A percentile compares a stretch with the other conserved stretches of the same genome.
Evolutionary conservation across 1,140 invertebrate species (phyloP).

Genomic region (Ruditapes philippinarum): DNA sequence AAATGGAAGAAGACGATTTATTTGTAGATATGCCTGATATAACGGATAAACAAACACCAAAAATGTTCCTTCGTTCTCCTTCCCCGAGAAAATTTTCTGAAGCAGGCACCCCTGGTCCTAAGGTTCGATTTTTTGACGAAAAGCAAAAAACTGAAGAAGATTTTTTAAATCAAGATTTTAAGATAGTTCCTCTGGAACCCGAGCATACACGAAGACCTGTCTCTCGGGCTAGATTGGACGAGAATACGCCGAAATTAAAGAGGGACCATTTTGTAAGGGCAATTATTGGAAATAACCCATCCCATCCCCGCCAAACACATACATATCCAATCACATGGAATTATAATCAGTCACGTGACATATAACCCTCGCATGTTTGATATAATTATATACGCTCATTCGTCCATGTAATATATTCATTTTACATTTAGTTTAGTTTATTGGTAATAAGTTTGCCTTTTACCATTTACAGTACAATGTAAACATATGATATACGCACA

Average conservation of each 20-base stretch:
- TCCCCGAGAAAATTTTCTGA: slow-evolving; percentile 41
- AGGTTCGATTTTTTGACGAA: slow-evolving; percentile 2
- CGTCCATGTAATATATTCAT: too few relatives aligned
- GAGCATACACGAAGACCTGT: slow-evolving; percentile 10
- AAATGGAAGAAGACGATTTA: not conserved
- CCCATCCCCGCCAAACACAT: too few relatives aligned
- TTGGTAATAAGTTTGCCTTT: too few relatives aligned
- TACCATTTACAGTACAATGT: too few relatives aligned
- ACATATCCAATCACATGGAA: too few relatives aligned
- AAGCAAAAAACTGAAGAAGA: slow-evolving; percentile 18
- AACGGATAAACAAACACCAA: slow-evolving; percentile 26
- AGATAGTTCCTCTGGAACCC: not conserved
- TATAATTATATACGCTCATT: too few relatives aligned
- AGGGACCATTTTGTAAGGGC: slow-evolving; percentile 56
- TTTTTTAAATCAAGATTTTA: slow-evolving; percentile 20
- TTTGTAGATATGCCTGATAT: slow-evolving; percentile 10
- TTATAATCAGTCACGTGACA: too few relatives aligned
- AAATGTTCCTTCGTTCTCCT: slow-evolving; percentile 34
- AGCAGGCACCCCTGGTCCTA: not conserved
- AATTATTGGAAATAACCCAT: too few relatives aligned
- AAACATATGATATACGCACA: too few relatives aligned
- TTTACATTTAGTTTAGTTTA: too few relatives aligned
- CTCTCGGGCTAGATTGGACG: slow-evolving; percentile 49
- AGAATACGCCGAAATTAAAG: slow-evolving; percentile 52
- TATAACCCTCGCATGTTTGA: too few relatives aligned